These are phyloP conservation scores for Philaenus spumarius DNA, from an alignment of 1,140 invertebrate species.

Conservation along the genomic window DNA sequence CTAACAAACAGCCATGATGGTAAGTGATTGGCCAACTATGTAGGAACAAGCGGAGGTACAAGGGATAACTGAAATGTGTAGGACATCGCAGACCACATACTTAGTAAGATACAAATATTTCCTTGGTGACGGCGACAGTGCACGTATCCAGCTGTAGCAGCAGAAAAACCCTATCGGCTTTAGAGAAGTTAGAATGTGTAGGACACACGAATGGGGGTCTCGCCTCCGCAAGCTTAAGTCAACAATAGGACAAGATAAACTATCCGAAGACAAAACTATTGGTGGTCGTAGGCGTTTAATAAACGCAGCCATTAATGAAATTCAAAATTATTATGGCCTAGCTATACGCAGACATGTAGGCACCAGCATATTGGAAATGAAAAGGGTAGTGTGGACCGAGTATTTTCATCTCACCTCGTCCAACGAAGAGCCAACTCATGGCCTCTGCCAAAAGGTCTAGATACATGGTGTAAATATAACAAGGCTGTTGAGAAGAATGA, in stretches of 20 bases:
- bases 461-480: constrained; percentile 30
- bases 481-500: not conserved
- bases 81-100: not conserved
- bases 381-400: constrained; percentile 7
- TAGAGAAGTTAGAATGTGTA: not conserved
- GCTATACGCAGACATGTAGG: constrained; percentile 13
- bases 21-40: not conserved
- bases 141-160: not conserved
- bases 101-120: not conserved
- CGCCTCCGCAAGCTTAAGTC: not conserved
- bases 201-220: not conserved
- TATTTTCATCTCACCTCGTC: constrained; percentile 13
- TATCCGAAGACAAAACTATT: not conserved
- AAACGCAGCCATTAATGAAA: no score
- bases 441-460: constrained; percentile 29
- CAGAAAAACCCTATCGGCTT: not conserved
- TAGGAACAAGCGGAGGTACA: not conserved
- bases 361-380: constrained; percentile 8
- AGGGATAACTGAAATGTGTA: not conserved
- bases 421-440: constrained; percentile 11
- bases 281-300: not conserved
- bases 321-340: no score
- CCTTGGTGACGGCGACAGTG: not conserved
- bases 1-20: not conserved
- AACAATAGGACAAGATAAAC: not conserved